Percentiles rank a stretch among this genome's conserved stretches.
Conservation (phyloP, 2,797 vertebrate species). For the Gambelia wislizenii region DNA sequence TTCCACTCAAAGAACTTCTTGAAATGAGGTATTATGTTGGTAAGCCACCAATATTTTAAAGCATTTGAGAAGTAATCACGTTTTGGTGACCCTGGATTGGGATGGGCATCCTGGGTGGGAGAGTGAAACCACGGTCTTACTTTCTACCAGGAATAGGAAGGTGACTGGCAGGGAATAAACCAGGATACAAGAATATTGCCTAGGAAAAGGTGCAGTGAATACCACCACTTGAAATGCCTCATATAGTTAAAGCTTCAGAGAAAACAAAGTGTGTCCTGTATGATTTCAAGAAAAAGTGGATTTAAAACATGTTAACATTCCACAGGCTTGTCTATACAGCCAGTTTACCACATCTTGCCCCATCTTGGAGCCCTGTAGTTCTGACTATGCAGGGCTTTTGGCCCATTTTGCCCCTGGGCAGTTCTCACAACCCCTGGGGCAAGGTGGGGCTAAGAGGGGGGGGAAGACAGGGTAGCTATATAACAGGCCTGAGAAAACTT, state of each 20-base stretch:
- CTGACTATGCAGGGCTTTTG: too few relatives aligned
- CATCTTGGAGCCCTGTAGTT: too few relatives aligned
- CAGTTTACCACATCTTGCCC: too few relatives aligned
- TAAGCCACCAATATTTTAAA: background rate
- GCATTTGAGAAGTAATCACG: background rate
- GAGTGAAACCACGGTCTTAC: background rate
- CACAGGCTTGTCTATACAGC: too few relatives aligned
- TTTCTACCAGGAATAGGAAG: too few relatives aligned
- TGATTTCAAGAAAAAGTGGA: slow-evolving; percentile 58
- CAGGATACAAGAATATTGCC: slow-evolving; percentile 40
- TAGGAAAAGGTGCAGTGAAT: slow-evolving; percentile 56
- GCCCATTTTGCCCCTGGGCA: too few relatives aligned
- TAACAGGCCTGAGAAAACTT: too few relatives aligned
- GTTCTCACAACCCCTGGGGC: too few relatives aligned
- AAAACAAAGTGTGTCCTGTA: slow-evolving; percentile 62
- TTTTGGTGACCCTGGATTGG: slow-evolving; percentile 17
- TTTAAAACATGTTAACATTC: slow-evolving; percentile 65
- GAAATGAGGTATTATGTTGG: background rate
- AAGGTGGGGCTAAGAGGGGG: too few relatives aligned
- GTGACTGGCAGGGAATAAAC: background rate
- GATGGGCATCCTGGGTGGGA: background rate
- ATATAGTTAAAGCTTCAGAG: slow-evolving; percentile 54
- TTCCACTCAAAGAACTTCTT: background rate
- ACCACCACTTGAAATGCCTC: slow-evolving; percentile 50
- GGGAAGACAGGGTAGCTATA: too few relatives aligned